Evolutionary conservation across 2,888 invertebrate species (phyloP).

Genomic region (Acrobasis repandana): DNA sequence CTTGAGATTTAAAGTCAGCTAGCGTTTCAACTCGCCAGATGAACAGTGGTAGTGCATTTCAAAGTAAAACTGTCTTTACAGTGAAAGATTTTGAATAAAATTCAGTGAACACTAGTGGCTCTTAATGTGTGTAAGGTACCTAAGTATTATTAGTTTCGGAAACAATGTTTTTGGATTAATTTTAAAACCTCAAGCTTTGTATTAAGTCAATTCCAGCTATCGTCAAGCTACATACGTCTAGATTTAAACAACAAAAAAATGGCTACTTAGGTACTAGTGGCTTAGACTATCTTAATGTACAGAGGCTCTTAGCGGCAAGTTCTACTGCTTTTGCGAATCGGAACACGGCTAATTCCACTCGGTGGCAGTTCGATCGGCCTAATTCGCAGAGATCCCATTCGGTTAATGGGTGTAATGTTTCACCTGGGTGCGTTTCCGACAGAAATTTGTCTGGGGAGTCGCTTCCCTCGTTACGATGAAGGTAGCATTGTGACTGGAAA

Average conservation of each 20-base stretch:
- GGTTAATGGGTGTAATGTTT: slow-evolving; percentile 65
- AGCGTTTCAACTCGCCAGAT: too few relatives aligned
- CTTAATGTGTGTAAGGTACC: too few relatives aligned
- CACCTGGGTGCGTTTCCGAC: slow-evolving; percentile 60
- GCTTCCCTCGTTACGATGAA: slow-evolving; percentile 34
- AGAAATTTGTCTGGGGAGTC: slow-evolving; percentile 51
- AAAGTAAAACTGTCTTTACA: too few relatives aligned
- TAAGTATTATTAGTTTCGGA: slow-evolving; percentile 42
- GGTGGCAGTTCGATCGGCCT: slow-evolving; percentile 63
- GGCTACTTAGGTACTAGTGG: too few relatives aligned
- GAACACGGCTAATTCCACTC: slow-evolving; percentile 61
- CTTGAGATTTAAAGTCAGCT: too few relatives aligned
- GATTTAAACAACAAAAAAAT: too few relatives aligned
- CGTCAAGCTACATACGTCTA: too few relatives aligned
- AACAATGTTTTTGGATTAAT: neutral
- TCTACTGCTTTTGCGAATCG: slow-evolving; percentile 40
- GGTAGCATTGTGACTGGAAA: slow-evolving; percentile 29
- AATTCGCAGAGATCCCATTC: slow-evolving; percentile 63
- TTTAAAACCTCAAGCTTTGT: too few relatives aligned
- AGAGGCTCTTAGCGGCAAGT: neutral
- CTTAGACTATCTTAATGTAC: neutral
- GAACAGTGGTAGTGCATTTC: too few relatives aligned
- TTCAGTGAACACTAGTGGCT: too few relatives aligned
- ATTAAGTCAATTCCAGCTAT: too few relatives aligned
- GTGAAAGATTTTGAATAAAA: too few relatives aligned